Base-by-base conservation (phyloP, 1,140 invertebrate genomes). In the Caerostris darwini region DNA sequence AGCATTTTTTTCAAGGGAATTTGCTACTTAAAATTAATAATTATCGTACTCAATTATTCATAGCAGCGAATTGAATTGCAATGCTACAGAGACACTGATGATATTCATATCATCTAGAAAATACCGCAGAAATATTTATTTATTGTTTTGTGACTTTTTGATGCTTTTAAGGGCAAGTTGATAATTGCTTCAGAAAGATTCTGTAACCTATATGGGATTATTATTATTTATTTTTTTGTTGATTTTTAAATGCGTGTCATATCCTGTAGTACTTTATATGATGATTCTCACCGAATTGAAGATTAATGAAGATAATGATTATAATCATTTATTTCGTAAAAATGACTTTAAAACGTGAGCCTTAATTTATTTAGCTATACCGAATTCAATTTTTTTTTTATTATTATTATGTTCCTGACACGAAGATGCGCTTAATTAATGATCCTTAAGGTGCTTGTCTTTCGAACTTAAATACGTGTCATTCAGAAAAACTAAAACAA, bases 1-100 rank as follows among this genome's bases (percentile, higher is more conserved):
- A 50, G 7, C 34, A 71, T 50, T 71, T 77, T 77, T 77, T 77
- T 77, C 71, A 77, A 77, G 71, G 50, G 71, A 77, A 77, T 77
- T 77, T 77, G 71, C 71, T 50, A 77, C 71, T 77, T 77, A 77
- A 77, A 77, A 77, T 77, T 77, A 77, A 77, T 77, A 77, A 77
- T 77, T 77, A 77, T 50, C 71, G 19, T 77, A 77, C 12, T 77
- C 19, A 77, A 77, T 77, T 77, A 77, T 77, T 77, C 8, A 50
- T 53, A 50, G 71, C 34, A 34, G 34, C 2, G 34, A 34, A 34
- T 34, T 10, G 19, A 77, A 53, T 77, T 77, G 34, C 53, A 77
- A 50, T 77, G 12, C 50, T 53, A 3, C 50, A 50, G 50, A 50
- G 34, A 12, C 12, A 77, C 34, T 77, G 34, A 34, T 34, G 34